Base-by-base conservation (phyloP, 2,113 vertebrate genomes). In the Tachysurus fulvidraco region DNA sequence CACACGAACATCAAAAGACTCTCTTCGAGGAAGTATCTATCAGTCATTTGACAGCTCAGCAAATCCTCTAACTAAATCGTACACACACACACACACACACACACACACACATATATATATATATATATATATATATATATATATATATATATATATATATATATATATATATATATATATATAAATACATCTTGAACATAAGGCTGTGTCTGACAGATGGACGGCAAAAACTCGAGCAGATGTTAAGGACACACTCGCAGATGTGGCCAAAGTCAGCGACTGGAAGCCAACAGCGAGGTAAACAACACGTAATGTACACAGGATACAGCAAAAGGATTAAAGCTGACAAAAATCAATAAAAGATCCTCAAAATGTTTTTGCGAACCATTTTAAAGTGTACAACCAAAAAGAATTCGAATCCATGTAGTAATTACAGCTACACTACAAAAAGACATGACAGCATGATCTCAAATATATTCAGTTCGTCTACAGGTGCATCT, bases 231-330 rank as follows among this genome's bases (percentile, higher is more conserved):
- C 85, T 55, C 60, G 64, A 82, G 67, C 88, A 88, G 88, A 83
- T 88, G 86, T 80, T 85, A 36, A 81, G 84, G 80, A 64, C 50
- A 30, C 13, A 1, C 57, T 74, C 19, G 46, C 83, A 89, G 83
- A 88, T 88, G 86, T 85, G 83, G 60, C 77, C 65, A 87, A 85
- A 85, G 69, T 89, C 78, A 85, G 44, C n/a, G 36, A 9, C 80
- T 44, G 65, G 5, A 41, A 23, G 16, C 21, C 44, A 59, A 62
- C 23, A 28, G 4, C 4, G 28, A 41, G 52, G 69, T 41, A n/a
- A 46, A 23, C 67, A 41, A 6, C 14, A 65, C 25, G 1, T 17
- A 69, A 23, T 36, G 36, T 44, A 23, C 21, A 73, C 69, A 4
- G 36, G 10, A 11, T 23, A 21, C 21, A 10, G 1, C 3, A 23